Evolutionary conservation across 2,888 invertebrate genomes (phyloP).

Genomic region (Eurytoma adleriae): DNA sequence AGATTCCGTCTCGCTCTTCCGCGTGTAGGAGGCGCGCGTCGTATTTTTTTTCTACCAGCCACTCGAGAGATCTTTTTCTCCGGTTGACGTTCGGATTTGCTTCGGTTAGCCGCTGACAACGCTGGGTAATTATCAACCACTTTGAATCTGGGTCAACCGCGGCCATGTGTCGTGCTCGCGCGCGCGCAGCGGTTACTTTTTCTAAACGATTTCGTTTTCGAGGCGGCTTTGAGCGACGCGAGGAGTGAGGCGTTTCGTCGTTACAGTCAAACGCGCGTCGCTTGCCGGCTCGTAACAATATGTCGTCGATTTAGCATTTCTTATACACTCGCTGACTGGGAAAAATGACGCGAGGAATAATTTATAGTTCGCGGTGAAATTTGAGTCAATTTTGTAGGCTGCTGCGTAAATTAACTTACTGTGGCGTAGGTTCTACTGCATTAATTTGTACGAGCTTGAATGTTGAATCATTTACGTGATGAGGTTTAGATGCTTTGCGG

Average conservation of each 20-base stretch:
- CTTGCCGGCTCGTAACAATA: conserved; percentile 36
- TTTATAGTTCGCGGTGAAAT: no score
- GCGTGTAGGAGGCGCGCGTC: background rate
- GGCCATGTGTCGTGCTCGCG: conserved; percentile 56
- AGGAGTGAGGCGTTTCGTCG: conserved; percentile 13
- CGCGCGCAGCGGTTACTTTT: conserved; percentile 24
- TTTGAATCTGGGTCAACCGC: conserved; percentile 68
- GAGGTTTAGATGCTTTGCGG: no score
- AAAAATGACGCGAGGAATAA: no score
- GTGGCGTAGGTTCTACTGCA: no score
- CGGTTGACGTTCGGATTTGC: conserved; percentile 60
- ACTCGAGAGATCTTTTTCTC: conserved; percentile 34
- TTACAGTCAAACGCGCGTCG: conserved; percentile 32
- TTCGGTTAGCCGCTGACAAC: conserved; percentile 62
- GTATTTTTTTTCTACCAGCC: no score
- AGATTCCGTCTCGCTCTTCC: conserved; percentile 12
- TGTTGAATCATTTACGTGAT: no score
- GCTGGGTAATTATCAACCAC: conserved; percentile 68
- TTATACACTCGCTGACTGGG: no score
- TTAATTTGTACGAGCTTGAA: no score
- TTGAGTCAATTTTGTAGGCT: no score
- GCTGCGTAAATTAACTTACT: no score
- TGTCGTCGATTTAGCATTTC: conserved; percentile 31
- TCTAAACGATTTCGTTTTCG: conserved; percentile 39
- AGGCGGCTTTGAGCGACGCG: background rate